phyloP scores from a whole-genome alignment of 2,113 vertebrate species.

The Anarrhichthys ocellatus region DNA sequence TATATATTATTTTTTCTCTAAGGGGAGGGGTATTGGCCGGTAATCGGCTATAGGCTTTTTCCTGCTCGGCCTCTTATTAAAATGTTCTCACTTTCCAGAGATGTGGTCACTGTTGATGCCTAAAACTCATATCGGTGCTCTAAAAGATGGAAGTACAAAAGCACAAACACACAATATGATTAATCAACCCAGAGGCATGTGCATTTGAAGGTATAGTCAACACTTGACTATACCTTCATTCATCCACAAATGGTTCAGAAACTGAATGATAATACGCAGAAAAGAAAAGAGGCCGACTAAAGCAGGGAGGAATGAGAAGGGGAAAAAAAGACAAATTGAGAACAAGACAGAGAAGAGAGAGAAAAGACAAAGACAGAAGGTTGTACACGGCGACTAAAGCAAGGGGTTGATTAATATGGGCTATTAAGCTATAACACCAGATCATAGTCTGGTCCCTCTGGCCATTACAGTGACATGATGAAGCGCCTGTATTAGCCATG shows the following conservation, averaged over 20 bases:
- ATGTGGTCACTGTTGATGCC: neutral
- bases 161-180: neutral
- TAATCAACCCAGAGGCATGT: conserved; percentile 1
- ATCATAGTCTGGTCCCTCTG: conserved; percentile 78
- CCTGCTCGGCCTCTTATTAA: no score
- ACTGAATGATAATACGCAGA: conserved; percentile 19
- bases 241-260: conserved; percentile 34
- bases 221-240: neutral
- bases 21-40: no score
- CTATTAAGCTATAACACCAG: conserved; percentile 80
- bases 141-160: conserved; percentile 10
- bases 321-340: conserved; percentile 50
- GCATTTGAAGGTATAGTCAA: no score
- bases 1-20: no score
- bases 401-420: conserved; percentile 75
- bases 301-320: neutral
- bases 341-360: conserved; percentile 41
- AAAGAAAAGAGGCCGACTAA: conserved; percentile 37
- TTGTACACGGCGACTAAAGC: conserved; percentile 58
- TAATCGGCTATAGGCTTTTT: no score
- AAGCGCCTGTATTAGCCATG: conserved; percentile 76
- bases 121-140: neutral
- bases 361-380: conserved; percentile 74
- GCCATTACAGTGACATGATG: conserved; percentile 79
- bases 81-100: neutral